Base-by-base conservation (phyloP, 23 tunicate genomes). In the Halocynthia roretzi region DNA sequence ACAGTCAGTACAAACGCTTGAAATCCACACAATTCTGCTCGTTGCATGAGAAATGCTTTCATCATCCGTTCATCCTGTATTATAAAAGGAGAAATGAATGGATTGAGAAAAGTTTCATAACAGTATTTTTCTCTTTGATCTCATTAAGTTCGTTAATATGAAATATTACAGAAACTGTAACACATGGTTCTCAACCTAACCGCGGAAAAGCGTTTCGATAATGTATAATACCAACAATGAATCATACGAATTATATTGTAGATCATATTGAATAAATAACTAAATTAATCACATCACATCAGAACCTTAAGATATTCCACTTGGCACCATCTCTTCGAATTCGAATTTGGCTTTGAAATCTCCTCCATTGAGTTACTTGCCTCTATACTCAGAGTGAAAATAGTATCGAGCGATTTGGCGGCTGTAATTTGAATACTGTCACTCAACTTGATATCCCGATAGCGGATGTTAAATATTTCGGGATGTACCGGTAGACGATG, bases 321-420 rank as follows among this genome's bases (percentile, higher is more conserved):
- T 19, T 87, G 93, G 54, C 82, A n/a, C 93, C 93, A 87, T 69
- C 68, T 87, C 9, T 67, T 51, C 44, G 87, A 76, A 50, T 76
- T 71, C 7, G 63, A 52, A 6, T 78, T 54, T 6, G 77, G 68
- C 53, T 19, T 40, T 18, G 86, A 72, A 6, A 87, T 68, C 19
- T 82, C 87, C 71, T 87, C 93, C 17, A 87, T 77, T 17, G 78
- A 77, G 7, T 71, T 63, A 8, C 82, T 87, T 50, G 87, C 77
- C 87, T 82, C 70, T 6, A 84, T 82, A 62, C 93, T 87, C 57
- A 73, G 69, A 74, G 71, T 87, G 51, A 82, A 82, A 1, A 86
- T 83, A 50, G 63, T 67, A 7, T 70, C 69, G 62, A 82, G 22
- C 17, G 80, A 54, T n/a, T 64, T 73, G 15, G 86, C 83, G 77